A percentile compares a stretch with the other conserved stretches of the same genome.
Conservation (phyloP, 2,113 vertebrate species). For the Bubalus kerabau region DNA sequence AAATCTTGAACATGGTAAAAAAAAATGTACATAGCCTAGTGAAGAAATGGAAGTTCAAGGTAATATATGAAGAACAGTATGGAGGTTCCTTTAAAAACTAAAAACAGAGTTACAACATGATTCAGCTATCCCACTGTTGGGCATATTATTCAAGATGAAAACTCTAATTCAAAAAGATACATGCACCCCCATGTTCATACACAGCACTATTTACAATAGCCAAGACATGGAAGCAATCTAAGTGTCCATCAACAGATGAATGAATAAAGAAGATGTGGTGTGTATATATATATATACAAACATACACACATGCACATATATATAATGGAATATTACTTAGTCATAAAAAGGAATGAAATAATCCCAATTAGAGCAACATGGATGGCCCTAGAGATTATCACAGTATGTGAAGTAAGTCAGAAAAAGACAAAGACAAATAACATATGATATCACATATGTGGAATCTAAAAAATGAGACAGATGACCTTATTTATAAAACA, state of each 20-base stretch:
- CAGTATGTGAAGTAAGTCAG: not conserved
- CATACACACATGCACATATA: fast-evolving
- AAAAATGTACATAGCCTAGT: not conserved
- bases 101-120: not conserved
- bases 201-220: not conserved
- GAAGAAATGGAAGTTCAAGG: not conserved
- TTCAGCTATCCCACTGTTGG: not conserved
- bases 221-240: not conserved
- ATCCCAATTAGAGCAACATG: not conserved
- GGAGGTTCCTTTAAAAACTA: not conserved
- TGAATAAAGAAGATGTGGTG: not conserved
- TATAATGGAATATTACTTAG: not conserved
- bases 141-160: not conserved
- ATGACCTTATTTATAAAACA: not conserved
- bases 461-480: not conserved
- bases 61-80: not conserved
- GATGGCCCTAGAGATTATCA: not conserved
- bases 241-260: not conserved
- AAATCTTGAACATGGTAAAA: not conserved
- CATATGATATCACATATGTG: not conserved
- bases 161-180: not conserved
- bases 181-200: not conserved
- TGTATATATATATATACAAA: not conserved
- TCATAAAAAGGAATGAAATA: not conserved
- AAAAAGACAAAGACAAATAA: not conserved